Evolutionary conservation across 2,797 vertebrate genomes (phyloP).

Genomic region (Malacoraja senta): DNA sequence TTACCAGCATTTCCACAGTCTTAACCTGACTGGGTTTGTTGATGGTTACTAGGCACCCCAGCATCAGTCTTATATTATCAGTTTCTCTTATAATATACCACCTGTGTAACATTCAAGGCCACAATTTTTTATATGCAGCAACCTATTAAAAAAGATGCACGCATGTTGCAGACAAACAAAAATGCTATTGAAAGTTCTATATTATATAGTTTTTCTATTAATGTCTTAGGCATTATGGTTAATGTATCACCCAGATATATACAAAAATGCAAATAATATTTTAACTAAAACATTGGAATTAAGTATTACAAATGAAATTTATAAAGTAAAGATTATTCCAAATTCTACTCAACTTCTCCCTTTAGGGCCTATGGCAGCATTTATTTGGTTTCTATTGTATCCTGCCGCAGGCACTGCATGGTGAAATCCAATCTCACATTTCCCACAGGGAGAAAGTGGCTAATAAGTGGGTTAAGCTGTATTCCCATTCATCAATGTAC

Average conservation of each 20-base stretch:
- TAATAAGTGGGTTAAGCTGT: slow-evolving; percentile 32
- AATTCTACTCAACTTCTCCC: slow-evolving; percentile 30
- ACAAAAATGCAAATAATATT: slow-evolving; percentile 15
- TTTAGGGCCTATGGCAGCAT: background rate
- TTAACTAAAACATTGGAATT: slow-evolving; percentile 24
- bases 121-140: background rate
- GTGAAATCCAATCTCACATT: slow-evolving; percentile 33
- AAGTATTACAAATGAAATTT: slow-evolving; percentile 26
- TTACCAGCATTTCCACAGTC: too few species aligned
- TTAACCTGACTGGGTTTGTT: background rate
- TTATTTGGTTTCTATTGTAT: slow-evolving; percentile 22
- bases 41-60: too few species aligned
- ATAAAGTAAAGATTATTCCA: slow-evolving; percentile 30
- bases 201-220: background rate
- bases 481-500: slow-evolving; percentile 32
- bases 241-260: background rate
- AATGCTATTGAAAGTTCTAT: background rate
- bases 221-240: background rate
- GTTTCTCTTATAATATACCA: too few species aligned
- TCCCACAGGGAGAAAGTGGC: slow-evolving; percentile 34
- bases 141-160: background rate
- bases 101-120: background rate
- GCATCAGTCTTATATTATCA: too few species aligned
- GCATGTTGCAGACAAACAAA: background rate
- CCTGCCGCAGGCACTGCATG: slow-evolving; percentile 27